These are phyloP conservation scores for Morbakka virulenta DNA, from an alignment of 30 jellyfish, hydroid and myxozoan species.

Conservation along the genomic window DNA sequence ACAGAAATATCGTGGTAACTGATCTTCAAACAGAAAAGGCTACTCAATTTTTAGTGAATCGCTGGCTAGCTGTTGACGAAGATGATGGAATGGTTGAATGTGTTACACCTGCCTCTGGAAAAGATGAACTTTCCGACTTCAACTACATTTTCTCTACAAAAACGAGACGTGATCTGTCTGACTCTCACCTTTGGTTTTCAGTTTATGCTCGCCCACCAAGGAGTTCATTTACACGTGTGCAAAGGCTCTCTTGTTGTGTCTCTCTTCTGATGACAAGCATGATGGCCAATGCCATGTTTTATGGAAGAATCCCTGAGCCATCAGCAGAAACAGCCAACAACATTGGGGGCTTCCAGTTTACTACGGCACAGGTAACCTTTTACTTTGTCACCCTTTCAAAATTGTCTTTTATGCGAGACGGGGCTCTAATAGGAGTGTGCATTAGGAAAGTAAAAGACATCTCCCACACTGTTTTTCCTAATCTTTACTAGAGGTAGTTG, in stretches of 20 bases:
- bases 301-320: conserved; percentile 56
- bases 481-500: no score
- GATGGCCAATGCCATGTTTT: conserved; percentile 94
- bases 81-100: conserved; percentile 87
- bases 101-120: conserved; percentile 81
- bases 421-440: no score
- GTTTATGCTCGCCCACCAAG: conserved; percentile 97
- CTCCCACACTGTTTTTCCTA: background rate
- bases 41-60: conserved; percentile 70
- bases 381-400: background rate
- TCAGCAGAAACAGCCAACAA: conserved; percentile 84
- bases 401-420: no score
- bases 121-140: conserved; percentile 86
- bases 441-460: background rate
- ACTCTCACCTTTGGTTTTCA: conserved; percentile 94
- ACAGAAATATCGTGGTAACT: conserved; percentile 76
- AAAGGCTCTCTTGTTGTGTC: conserved; percentile 84
- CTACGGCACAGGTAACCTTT: conserved; percentile 87
- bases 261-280: conserved; percentile 86
- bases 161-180: conserved; percentile 80
- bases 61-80: conserved; percentile 96
- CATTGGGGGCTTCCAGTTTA: conserved; percentile 70
- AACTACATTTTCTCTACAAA: conserved; percentile 80
- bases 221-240: conserved; percentile 88
- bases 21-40: conserved; percentile 85